These are phyloP conservation scores for Naso thynnoides DNA, from an alignment of 2,797 vertebrate species.

Conservation along the genomic window DNA sequence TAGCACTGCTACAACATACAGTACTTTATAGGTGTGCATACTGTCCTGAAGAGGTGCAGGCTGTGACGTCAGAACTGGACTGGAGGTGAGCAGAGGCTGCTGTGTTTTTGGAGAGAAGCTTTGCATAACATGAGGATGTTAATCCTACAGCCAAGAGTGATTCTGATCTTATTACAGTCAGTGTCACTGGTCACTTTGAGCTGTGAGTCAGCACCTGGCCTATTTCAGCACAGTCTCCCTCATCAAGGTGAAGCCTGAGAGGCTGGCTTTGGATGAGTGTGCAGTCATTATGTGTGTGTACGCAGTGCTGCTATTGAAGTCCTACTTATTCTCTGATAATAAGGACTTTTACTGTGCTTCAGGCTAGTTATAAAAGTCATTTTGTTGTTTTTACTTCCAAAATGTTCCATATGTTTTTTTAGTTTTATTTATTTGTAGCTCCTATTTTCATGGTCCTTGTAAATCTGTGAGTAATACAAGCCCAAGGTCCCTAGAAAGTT, in stretches of 20 bases:
- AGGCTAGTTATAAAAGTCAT: background rate
- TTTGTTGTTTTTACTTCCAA: background rate
- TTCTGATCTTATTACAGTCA: conserved; percentile 63
- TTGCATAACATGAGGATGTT: conserved; percentile 51
- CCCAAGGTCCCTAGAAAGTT: background rate
- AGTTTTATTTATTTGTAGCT: background rate
- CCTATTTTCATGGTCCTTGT: background rate
- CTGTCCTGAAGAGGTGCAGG: background rate
- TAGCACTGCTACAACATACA: background rate
- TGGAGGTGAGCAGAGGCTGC: conserved; percentile 37
- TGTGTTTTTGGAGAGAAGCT: conserved; percentile 42
- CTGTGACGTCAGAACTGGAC: conserved; percentile 11
- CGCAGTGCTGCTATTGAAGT: background rate
- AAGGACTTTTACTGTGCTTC: background rate
- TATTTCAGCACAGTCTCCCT: conserved; percentile 42
- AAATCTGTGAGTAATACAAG: background rate
- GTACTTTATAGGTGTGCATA: background rate
- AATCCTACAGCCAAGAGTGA: conserved; percentile 52
- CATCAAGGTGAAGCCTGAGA: conserved; percentile 30
- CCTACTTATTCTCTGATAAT: background rate
- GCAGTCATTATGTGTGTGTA: background rate
- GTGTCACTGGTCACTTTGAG: conserved; percentile 61
- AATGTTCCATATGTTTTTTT: background rate
- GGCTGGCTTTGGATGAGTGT: conserved; percentile 11
- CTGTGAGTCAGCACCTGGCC: conserved; percentile 54